Percentiles rank a stretch among this genome's conserved stretches.
Conservation (phyloP, 2,888 invertebrate genomes). For the Stenolophus ochropezus region DNA sequence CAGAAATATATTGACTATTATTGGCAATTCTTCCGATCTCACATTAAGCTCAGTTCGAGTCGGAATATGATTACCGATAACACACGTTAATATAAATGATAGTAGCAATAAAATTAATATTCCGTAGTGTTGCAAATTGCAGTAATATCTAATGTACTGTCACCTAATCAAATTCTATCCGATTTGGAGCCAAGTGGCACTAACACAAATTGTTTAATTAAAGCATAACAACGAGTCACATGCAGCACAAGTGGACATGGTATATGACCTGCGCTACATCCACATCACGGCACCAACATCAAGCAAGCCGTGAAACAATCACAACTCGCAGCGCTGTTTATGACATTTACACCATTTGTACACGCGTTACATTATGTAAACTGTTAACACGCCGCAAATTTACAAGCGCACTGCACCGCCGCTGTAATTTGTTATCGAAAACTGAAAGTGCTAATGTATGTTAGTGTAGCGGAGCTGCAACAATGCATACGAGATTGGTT, state of each 20-base stretch:
- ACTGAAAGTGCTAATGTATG: slow-evolving; percentile 26
- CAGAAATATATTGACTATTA: too few species aligned
- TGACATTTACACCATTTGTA: slow-evolving; percentile 51
- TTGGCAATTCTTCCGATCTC: too few species aligned
- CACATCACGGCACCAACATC: not conserved
- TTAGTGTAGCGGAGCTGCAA: not conserved
- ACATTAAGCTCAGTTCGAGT: too few species aligned
- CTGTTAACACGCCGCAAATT: slow-evolving; percentile 49
- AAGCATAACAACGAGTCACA: not conserved
- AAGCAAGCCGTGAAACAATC: slow-evolving; percentile 20
- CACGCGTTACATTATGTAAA: slow-evolving; percentile 55
- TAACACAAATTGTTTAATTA: slow-evolving; percentile 19
- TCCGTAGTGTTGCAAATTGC: too few species aligned
- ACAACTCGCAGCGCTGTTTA: slow-evolving; percentile 38
- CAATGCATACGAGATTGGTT: not conserved
- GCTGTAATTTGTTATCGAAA: slow-evolving; percentile 29
- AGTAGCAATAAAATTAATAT: too few species aligned
- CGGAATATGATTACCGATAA: too few species aligned
- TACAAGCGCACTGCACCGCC: slow-evolving; percentile 13
- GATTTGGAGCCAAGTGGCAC: not conserved
- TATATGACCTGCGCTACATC: not conserved
- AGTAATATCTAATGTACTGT: too few species aligned
- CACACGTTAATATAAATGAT: too few species aligned
- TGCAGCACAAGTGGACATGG: slow-evolving; percentile 3
- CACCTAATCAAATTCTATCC: not conserved